A percentile compares a stretch with the other conserved stretches of the same genome.
These are phyloP conservation scores for Polypedilum pembai DNA, from an alignment of 1,140 invertebrate species.

Conservation along the genomic window DNA sequence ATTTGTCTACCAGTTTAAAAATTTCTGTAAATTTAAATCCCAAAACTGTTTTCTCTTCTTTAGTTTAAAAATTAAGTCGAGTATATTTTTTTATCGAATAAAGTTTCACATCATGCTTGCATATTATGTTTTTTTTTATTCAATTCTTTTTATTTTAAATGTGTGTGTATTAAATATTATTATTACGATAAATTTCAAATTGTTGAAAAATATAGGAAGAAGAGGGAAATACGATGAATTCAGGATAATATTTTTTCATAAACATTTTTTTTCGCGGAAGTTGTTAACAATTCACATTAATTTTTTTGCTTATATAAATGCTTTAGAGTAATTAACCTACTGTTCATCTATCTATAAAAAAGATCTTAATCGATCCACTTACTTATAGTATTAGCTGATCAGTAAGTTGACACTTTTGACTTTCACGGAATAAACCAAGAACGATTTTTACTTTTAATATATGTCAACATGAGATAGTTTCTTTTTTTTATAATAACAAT, in stretches of 20 bases:
- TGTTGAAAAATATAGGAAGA: not conserved
- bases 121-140: not conserved
- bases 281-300: constrained; percentile 13
- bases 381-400: too few relatives aligned
- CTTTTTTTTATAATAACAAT: constrained; percentile 7
- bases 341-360: not conserved
- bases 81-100: constrained; percentile 13
- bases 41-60: constrained; percentile 10
- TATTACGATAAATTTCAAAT: not conserved
- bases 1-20: not conserved
- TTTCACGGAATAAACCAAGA: not conserved
- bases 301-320: not conserved
- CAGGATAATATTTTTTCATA: not conserved
- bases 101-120: not conserved
- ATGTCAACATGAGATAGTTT: constrained; percentile 4
- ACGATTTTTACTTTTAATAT: not conserved
- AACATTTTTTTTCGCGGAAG: not conserved
- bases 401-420: too few relatives aligned
- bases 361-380: too few relatives aligned
- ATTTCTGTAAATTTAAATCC: constrained; percentile 9
- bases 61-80: constrained; percentile 4
- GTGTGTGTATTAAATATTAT: not conserved
- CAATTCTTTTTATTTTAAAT: not conserved
- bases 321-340: too few relatives aligned
- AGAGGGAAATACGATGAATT: not conserved